Base-by-base conservation (phyloP, 2,888 invertebrate species). In the Epirrhoe alternata region DNA sequence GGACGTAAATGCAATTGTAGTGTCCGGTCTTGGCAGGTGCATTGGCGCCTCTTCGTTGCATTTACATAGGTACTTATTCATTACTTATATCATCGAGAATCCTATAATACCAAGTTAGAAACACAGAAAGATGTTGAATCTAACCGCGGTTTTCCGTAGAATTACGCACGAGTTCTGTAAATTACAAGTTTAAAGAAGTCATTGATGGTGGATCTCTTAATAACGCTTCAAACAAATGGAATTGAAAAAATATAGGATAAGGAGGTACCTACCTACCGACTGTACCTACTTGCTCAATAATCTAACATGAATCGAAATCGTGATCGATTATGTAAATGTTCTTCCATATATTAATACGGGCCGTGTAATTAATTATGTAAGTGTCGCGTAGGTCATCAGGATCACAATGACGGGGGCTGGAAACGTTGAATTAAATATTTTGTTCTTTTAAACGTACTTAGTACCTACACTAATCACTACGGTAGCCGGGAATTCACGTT, bases 351-450 rank as follows among this genome's bases (percentile, higher is more conserved):
- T 73, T 73, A 64, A 49, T 64, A 56, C 50, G 16, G 7, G 47
- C 16, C 12, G 38, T 56, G 63, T 69, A 69, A 83, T 85, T 85
- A 85, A 86, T 86, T 87, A 89, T 88, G 86, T 89, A 88, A 86
- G 82, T 87, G 82, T 86, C 80, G 76, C 84, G 83, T 69, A 86
- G 90, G 91, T 90, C 86, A 86, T 59, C 74, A 76, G 77, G 78
- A 86, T 86, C 76, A 89, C 88, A 86, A 86, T 87, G 78, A 79
- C 70, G 74, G 74, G 64, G 64, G 62, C 57, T 64, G 61, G 57
- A 61, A 64, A 61, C 59, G 64, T 54, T 59, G 38, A 45, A 53
- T 63, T 52, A 57, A 54, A 57, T 56, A 56, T 38, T 16, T 42
- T 14, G 17, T 50, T 47, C 14, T 6, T 50, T 30, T 47, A 47